A percentile compares a stretch with the other conserved stretches of the same genome.
Conservation (phyloP, 2,888 invertebrate species). For the Rhabditoides inermis region DNA sequence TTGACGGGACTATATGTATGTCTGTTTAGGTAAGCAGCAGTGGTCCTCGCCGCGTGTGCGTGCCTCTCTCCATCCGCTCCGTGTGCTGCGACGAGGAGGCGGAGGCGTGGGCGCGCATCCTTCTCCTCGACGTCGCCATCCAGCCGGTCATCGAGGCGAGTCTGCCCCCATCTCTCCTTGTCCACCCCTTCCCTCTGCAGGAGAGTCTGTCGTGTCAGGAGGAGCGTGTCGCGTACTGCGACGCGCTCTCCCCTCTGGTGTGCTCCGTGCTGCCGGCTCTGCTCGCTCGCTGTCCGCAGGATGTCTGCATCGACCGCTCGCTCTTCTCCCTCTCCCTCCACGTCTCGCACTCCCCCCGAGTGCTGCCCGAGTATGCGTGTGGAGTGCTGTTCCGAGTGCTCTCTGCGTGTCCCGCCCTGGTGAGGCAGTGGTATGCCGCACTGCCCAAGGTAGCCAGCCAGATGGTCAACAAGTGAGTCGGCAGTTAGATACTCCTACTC, state of each 20-base stretch:
- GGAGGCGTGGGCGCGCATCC: background rate
- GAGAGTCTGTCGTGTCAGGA: too few species aligned
- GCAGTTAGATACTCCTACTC: too few species aligned
- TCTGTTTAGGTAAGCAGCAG: background rate
- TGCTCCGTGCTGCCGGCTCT: constrained; percentile 10
- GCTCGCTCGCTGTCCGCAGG: constrained; percentile 1
- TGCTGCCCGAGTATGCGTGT: constrained; percentile 9
- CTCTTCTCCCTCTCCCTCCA: too few species aligned
- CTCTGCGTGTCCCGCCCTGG: constrained; percentile 53
- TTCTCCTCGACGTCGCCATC: constrained; percentile 8
- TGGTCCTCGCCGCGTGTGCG: background rate
- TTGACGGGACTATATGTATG: background rate
- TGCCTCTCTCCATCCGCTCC: background rate
- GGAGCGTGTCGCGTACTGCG: constrained; percentile 16
- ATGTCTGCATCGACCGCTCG: too few species aligned
- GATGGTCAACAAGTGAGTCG: constrained; percentile 52
- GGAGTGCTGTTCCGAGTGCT: constrained; percentile 50
- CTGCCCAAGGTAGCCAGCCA: constrained; percentile 51
- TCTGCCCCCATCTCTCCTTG: too few species aligned
- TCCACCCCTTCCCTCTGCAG: too few species aligned
- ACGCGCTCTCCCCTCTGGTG: constrained; percentile 11
- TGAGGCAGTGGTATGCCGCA: constrained; percentile 55
- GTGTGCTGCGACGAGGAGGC: background rate
- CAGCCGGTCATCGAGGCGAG: constrained; percentile 7
- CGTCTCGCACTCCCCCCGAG: constrained; percentile 6